Evolutionary conservation across 2,797 vertebrate species (phyloP).

Genomic region (Sebastes dallii): DNA sequence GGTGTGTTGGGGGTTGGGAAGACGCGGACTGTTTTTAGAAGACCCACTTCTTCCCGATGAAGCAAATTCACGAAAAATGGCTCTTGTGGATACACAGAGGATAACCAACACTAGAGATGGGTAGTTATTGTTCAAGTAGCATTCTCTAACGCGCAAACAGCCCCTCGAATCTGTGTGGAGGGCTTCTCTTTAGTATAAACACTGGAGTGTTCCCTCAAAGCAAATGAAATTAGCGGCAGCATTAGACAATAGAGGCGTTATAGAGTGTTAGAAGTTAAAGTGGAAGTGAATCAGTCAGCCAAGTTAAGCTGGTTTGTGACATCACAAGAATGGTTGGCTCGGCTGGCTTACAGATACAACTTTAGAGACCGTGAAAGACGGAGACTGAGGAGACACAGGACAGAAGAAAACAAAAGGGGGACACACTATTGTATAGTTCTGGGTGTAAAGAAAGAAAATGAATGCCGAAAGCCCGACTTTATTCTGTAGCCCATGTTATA

Average conservation of each 20-base stretch:
- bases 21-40: constrained; percentile 73
- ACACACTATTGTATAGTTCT: too few relatives aligned
- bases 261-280: constrained; percentile 39
- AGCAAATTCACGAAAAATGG: constrained; percentile 60
- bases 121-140: constrained; percentile 67
- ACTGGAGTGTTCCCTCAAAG: constrained; percentile 46
- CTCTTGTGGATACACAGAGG: constrained; percentile 59
- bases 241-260: constrained; percentile 12
- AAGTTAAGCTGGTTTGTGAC: too few relatives aligned
- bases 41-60: constrained; percentile 77
- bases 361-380: too few relatives aligned
- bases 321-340: too few relatives aligned
- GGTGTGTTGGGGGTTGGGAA: constrained; percentile 32
- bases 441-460: too few relatives aligned
- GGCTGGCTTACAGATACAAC: too few relatives aligned
- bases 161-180: constrained; percentile 54
- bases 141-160: constrained; percentile 67
- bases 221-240: constrained; percentile 39
- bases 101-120: constrained; percentile 67
- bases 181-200: constrained; percentile 50
- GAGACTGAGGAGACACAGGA: too few relatives aligned
- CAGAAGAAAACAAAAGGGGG: too few relatives aligned
- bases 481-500: too few relatives aligned
- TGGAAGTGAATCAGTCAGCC: too few relatives aligned
- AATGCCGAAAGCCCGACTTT: too few relatives aligned